Evolutionary conservation across 2,888 invertebrate species (phyloP).

Genomic region (Acleris emargana): DNA sequence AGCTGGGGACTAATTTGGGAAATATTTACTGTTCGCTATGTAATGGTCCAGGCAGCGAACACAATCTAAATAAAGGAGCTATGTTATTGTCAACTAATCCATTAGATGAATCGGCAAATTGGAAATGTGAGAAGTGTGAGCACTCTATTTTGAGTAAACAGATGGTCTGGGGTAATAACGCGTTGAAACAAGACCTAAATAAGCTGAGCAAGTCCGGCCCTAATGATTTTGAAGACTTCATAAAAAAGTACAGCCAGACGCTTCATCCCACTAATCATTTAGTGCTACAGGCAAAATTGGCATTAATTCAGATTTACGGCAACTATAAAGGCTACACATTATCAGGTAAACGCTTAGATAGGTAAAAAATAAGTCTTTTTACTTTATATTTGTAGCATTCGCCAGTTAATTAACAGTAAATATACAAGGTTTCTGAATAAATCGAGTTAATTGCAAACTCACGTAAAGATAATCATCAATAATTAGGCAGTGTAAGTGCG

Average conservation of each 20-base stretch:
- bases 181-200: slow-evolving; percentile 84
- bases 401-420: no score
- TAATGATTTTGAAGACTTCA: slow-evolving; percentile 84
- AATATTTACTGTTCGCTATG: slow-evolving; percentile 86
- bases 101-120: slow-evolving; percentile 81
- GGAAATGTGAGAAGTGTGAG: slow-evolving; percentile 87
- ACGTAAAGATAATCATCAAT: no score
- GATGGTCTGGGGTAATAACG: slow-evolving; percentile 85
- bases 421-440: no score
- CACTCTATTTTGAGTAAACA: slow-evolving; percentile 83
- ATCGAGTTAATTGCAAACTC: no score
- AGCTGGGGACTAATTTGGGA: slow-evolving; percentile 86
- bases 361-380: no score
- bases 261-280: slow-evolving; percentile 88
- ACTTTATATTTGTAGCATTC: neutral
- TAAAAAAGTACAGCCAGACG: slow-evolving; percentile 84
- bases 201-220: slow-evolving; percentile 81
- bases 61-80: slow-evolving; percentile 53
- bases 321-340: slow-evolving; percentile 82
- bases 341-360: slow-evolving; percentile 66
- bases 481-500: no score
- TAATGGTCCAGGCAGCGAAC: slow-evolving; percentile 68
- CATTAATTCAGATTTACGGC: slow-evolving; percentile 87
- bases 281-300: slow-evolving; percentile 87
- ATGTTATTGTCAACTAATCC: slow-evolving; percentile 85